Evolutionary conservation across 2,113 vertebrate species (phyloP).

Genomic region (Eidolon helvum): DNA sequence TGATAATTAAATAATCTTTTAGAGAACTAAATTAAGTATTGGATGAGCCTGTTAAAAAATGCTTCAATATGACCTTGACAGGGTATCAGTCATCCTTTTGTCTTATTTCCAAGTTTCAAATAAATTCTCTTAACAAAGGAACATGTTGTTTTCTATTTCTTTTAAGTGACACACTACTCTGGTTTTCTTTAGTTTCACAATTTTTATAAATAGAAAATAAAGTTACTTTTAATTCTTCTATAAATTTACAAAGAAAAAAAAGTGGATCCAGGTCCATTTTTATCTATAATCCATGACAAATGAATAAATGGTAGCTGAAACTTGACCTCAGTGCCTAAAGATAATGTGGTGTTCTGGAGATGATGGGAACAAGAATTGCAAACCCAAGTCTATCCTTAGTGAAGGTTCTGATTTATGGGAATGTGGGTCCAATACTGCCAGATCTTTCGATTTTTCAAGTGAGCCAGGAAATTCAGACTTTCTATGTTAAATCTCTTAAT

Average conservation of each 20-base stretch:
- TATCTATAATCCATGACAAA: neutral
- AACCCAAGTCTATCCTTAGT: neutral
- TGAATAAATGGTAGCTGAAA: neutral
- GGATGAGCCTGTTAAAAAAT: neutral
- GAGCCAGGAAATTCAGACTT: neutral
- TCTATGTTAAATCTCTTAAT: neutral
- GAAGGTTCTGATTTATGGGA: neutral
- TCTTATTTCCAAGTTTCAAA: neutral
- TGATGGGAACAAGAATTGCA: too few relatives aligned
- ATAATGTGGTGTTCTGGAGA: too few relatives aligned
- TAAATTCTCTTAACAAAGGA: neutral
- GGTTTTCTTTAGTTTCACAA: neutral
- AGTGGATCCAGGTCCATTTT: neutral
- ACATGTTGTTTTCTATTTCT: neutral
- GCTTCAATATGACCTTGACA: neutral
- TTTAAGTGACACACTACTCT: neutral
- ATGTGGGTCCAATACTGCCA: fast-evolving
- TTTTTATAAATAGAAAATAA: neutral
- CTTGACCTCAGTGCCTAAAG: neutral
- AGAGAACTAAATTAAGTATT: neutral
- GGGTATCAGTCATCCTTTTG: neutral
- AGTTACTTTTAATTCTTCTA: neutral
- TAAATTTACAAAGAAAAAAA: neutral
- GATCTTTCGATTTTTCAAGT: neutral
- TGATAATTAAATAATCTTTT: neutral